Percentiles rank a stretch among this genome's conserved stretches.
Conservation (phyloP, 2,113 vertebrate genomes). For the Gnathonemus echidnorhynchus region DNA sequence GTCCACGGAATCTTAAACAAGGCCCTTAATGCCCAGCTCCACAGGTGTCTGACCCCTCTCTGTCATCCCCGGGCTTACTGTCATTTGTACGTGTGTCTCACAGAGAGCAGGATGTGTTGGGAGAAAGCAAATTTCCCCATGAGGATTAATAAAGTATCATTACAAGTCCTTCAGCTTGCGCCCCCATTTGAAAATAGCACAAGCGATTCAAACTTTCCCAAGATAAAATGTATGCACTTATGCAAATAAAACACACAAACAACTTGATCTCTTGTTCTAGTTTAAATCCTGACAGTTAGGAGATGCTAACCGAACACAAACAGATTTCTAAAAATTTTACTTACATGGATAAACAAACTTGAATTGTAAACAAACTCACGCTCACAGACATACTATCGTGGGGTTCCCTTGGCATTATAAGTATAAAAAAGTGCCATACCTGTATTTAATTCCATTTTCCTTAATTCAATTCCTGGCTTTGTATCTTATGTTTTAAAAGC, state of each 20-base stretch:
- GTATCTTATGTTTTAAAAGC: too few relatives aligned
- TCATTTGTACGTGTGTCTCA: background rate
- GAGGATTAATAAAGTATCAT: background rate
- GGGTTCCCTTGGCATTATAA: background rate
- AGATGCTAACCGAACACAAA: background rate
- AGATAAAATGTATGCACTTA: background rate
- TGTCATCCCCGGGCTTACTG: background rate
- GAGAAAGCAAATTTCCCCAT: background rate
- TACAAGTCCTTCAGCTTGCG: background rate
- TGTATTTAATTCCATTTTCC: too few relatives aligned
- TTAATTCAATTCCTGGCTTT: too few relatives aligned
- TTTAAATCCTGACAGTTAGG: background rate
- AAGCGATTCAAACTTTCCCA: too few relatives aligned
- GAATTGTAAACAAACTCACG: background rate
- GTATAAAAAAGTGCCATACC: background rate
- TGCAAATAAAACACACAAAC: background rate
- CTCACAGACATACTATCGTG: background rate
- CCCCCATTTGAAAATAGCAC: too few relatives aligned
- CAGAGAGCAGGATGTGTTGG: background rate
- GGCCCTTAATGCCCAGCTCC: background rate
- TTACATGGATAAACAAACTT: background rate
- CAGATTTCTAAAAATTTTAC: background rate
- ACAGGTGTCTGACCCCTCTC: background rate
- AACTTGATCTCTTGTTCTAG: too few relatives aligned
- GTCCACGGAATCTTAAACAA: background rate